Evolutionary conservation across 2,888 invertebrate species (phyloP).

Genomic region (Agrotis segetum): DNA sequence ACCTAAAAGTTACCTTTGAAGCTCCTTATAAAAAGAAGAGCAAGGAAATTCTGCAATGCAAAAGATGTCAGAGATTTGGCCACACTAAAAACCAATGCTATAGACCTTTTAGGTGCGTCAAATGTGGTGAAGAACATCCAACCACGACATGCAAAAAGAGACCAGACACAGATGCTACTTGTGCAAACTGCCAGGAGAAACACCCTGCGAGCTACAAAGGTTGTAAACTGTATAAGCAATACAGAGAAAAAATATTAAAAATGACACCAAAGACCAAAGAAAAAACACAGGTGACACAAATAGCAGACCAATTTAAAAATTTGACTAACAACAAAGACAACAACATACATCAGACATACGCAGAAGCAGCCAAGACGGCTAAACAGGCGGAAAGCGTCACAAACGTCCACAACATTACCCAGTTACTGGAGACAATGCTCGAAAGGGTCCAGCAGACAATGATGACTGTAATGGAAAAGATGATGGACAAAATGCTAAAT

Average conservation of each 20-base stretch:
- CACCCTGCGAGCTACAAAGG: neutral
- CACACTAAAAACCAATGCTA: conserved; percentile 11
- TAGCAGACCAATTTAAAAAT: neutral
- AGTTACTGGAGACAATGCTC: too few relatives aligned
- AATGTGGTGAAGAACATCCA: neutral
- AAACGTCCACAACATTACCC: too few relatives aligned
- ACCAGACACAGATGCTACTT: neutral
- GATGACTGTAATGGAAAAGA: too few relatives aligned
- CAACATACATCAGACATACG: too few relatives aligned
- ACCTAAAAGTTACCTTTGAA: too few relatives aligned
- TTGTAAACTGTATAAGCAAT: conserved; percentile 1
- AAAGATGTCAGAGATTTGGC: too few relatives aligned
- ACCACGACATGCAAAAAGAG: neutral
- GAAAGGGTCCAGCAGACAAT: too few relatives aligned
- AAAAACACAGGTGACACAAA: neutral
- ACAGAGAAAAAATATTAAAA: neutral
- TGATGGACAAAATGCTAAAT: conserved; percentile 7
- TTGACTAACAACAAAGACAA: too few relatives aligned
- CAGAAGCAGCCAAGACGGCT: too few relatives aligned
- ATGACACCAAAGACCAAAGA: neutral
- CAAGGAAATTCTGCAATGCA: too few relatives aligned
- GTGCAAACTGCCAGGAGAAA: conserved; percentile 1
- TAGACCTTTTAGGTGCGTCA: neutral
- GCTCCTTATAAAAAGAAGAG: too few relatives aligned
- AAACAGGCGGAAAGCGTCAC: too few relatives aligned